Percentiles rank a stretch among this genome's conserved stretches.
phyloP scores from a whole-genome alignment of 2,888 invertebrate genomes.

The Philaethria dido region DNA sequence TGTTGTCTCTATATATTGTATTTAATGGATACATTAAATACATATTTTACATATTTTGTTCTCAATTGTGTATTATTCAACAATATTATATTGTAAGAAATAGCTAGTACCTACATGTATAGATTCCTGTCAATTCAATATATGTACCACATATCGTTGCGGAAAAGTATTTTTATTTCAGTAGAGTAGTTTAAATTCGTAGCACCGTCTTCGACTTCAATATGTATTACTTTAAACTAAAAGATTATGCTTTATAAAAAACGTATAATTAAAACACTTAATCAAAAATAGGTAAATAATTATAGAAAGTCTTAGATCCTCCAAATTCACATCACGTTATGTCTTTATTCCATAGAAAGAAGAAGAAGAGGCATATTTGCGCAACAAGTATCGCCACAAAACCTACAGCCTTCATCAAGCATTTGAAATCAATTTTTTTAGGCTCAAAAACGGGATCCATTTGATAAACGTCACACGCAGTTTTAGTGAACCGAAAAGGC shows the following conservation, averaged over 20 bases:
- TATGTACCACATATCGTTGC: too few species aligned
- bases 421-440: slow-evolving; percentile 52
- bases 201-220: too few species aligned
- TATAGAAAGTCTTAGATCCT: background rate
- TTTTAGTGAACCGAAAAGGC: slow-evolving; percentile 54
- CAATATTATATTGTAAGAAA: too few species aligned
- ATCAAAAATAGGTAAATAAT: slow-evolving; percentile 8
- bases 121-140: too few species aligned
- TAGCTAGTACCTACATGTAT: too few species aligned
- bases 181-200: too few species aligned
- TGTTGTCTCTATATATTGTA: too few species aligned
- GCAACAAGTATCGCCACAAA: slow-evolving; percentile 52
- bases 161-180: too few species aligned
- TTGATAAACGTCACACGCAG: slow-evolving; percentile 39
- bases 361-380: slow-evolving; percentile 55
- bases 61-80: too few species aligned
- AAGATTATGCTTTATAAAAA: background rate
- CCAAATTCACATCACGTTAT: slow-evolving; percentile 32
- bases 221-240: background rate
- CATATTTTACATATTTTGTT: too few species aligned
- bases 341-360: slow-evolving; percentile 49
- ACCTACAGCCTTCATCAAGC: slow-evolving; percentile 52
- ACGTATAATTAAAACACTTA: slow-evolving; percentile 25
- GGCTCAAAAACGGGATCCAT: slow-evolving; percentile 39
- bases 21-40: too few species aligned